Base-by-base conservation (phyloP, 2,888 invertebrate genomes). In the Amphiduros pacificus region DNA sequence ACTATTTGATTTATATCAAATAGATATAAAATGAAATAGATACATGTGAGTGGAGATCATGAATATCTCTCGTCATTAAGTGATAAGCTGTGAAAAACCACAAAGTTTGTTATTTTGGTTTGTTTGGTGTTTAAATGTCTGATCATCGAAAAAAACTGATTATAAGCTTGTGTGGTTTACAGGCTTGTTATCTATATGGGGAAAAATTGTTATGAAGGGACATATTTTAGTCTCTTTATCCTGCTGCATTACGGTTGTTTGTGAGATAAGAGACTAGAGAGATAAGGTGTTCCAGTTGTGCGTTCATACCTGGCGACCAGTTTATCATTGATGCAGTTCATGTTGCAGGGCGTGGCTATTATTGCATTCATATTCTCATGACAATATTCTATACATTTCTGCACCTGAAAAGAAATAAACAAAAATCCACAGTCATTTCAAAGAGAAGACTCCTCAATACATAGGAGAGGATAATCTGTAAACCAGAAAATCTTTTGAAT, bases 361-460 rank as follows among this genome's bases (percentile, higher is more conserved):
- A 96, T 91, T 63, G 93, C 92, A 72, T 89, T 91, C 86, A 95
- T 89, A 78, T 93, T 90, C 28, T 89, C 87, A 78, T 93, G 93
- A 74, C 94, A 93, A 84, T 88, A 95, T 49, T 89, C 86, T 57
- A 96, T 85, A 70, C 95, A 95, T 79, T 92, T 91, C 70, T 92
- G 88, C 2, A 94, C 80, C 80, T 80, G 64, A 11, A 71, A 66
- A 55, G 14, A 29, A 29, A 32, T 11, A 31, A n/a, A 31, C 40
- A 14, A 14, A 22, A 14, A 36, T 36, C 11, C 9, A 11, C 36
- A 36, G 36, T 36, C 9, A 9, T 11, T 36, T 11, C 36, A 36
- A 36, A 11, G 9, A 36, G 9, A 36, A 9, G 17, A 11, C 11
- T 17, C 9, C 17, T 17, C 36, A 36, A 36, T 36, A 9, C 36